Percentiles rank a stretch among this genome's conserved stretches.
Conservation (phyloP, 1,140 invertebrate species). For the Formica selysi region DNA sequence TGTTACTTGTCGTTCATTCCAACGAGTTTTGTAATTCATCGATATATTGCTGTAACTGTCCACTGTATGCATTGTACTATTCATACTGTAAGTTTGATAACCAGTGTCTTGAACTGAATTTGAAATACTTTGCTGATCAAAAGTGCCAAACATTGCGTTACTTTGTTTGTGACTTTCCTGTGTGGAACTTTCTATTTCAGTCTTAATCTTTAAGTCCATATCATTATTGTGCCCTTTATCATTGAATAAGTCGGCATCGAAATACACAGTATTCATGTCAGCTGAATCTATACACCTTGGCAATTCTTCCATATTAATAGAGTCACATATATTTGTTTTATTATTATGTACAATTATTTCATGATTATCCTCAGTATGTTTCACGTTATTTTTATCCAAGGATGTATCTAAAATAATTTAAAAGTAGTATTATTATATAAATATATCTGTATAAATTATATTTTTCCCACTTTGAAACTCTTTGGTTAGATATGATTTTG, state of each 20-base stretch:
- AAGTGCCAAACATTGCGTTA: conserved; percentile 73
- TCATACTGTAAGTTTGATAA: conserved; percentile 83
- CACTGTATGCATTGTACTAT: conserved; percentile 72
- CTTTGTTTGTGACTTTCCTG: conserved; percentile 76
- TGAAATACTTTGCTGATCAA: conserved; percentile 75
- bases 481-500: too few relatives aligned
- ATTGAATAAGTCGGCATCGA: conserved; percentile 12
- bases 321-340: conserved; percentile 1
- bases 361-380: neutral
- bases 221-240: conserved; percentile 20
- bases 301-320: conserved; percentile 9
- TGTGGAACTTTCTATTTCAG: conserved; percentile 70
- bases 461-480: too few relatives aligned
- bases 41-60: conserved; percentile 75
- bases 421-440: neutral
- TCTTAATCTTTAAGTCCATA: conserved; percentile 57
- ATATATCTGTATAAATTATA: neutral
- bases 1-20: conserved; percentile 71
- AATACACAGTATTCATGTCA: conserved; percentile 4
- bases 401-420: conserved; percentile 41
- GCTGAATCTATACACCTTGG: neutral
- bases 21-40: conserved; percentile 63
- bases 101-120: conserved; percentile 82
- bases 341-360: conserved; percentile 20
- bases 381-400: neutral